A percentile compares a stretch with the other conserved stretches of the same genome.
Evolutionary conservation across 1,140 invertebrate species (phyloP).

Genomic region (Protaetia brevitarsis): DNA sequence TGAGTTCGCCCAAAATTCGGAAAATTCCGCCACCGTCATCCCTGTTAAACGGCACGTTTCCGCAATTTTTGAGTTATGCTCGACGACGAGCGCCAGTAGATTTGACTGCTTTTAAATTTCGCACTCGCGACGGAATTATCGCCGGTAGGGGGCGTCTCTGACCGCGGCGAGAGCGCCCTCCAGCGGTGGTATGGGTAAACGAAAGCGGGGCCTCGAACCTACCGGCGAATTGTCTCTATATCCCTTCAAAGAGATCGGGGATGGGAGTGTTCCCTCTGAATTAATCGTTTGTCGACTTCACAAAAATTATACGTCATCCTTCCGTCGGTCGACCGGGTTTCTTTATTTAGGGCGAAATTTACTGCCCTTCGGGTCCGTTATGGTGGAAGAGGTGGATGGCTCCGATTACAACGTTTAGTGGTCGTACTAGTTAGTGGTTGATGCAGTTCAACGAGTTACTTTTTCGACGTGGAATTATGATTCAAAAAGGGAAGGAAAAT

Average conservation of each 20-base stretch:
- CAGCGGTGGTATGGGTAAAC: not conserved
- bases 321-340: constrained; percentile 17
- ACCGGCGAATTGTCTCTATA: too few relatives aligned
- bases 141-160: not conserved
- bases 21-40: not conserved
- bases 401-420: too few relatives aligned
- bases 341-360: constrained; percentile 11
- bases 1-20: not conserved
- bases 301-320: constrained; percentile 28
- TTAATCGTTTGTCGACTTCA: constrained; percentile 29
- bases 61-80: constrained; percentile 9
- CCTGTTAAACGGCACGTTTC: constrained; percentile 13
- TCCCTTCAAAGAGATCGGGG: too few relatives aligned
- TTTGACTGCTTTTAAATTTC: constrained; percentile 8
- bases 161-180: not conserved
- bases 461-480: too few relatives aligned
- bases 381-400: too few relatives aligned
- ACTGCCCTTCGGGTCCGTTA: not conserved
- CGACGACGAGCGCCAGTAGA: not conserved
- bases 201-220: not conserved
- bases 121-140: not conserved
- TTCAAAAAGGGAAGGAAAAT: too few relatives aligned
- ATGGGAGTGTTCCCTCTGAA: constrained; percentile 25
- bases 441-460: too few relatives aligned
- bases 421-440: too few relatives aligned